phyloP scores from a whole-genome alignment of 1,140 invertebrate species.

The Bombus confusus region DNA sequence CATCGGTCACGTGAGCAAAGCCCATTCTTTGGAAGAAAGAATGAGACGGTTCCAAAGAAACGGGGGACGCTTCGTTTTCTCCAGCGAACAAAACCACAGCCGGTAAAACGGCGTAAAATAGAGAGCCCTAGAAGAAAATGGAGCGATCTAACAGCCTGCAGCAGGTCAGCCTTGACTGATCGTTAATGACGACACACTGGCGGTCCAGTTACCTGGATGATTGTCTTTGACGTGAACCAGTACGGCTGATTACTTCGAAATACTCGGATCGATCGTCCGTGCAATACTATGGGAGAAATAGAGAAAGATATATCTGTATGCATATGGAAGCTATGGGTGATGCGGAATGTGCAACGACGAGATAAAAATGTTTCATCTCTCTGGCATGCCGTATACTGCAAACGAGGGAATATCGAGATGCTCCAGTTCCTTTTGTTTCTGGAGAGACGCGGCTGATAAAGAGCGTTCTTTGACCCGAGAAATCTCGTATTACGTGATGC shows the following conservation, averaged over 20 bases:
- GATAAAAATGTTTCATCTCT: slow-evolving; percentile 33
- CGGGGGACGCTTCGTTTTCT: neutral
- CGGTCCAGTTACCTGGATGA: slow-evolving; percentile 39
- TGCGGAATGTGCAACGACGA: slow-evolving; percentile 2
- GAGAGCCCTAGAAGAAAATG: neutral
- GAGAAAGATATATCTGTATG: neutral
- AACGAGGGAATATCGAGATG: slow-evolving; percentile 32
- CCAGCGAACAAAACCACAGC: neutral
- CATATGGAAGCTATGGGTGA: neutral
- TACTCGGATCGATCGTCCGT: slow-evolving; percentile 28
- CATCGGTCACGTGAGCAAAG: slow-evolving; percentile 10
- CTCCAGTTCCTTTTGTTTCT: slow-evolving; percentile 33
- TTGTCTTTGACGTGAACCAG: neutral
- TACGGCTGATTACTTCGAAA: slow-evolving; percentile 34
- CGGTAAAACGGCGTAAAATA: neutral
- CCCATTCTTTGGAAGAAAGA: neutral
- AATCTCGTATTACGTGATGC: neutral
- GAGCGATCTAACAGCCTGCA: neutral
- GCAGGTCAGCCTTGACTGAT: neutral
- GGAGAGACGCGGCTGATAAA: neutral
- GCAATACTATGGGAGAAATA: neutral
- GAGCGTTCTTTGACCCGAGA: neutral
- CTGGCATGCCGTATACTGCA: neutral
- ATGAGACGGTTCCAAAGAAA: slow-evolving; percentile 1
- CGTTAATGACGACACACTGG: neutral